These are phyloP conservation scores for Coptotermes formosanus DNA, from an alignment of 1,140 invertebrate genomes.

Conservation along the genomic window DNA sequence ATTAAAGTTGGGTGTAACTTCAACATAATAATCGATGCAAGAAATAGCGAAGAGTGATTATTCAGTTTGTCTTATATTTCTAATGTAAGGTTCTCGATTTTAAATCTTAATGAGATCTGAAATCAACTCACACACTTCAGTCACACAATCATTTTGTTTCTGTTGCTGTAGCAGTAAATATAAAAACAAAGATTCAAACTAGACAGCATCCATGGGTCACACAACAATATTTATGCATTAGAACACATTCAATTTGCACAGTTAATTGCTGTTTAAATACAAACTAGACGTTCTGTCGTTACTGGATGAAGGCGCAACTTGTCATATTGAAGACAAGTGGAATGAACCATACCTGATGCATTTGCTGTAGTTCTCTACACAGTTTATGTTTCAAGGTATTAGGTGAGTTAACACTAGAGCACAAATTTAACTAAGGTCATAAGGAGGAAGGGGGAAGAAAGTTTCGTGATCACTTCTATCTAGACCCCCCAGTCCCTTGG, in stretches of 20 bases:
- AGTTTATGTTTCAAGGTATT: neutral
- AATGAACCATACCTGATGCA: constrained; percentile 11
- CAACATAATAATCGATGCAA: neutral
- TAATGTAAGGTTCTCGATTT: neutral
- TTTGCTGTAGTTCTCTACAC: neutral
- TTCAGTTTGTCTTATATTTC: neutral
- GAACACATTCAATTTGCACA: neutral
- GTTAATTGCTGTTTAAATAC: constrained; percentile 3
- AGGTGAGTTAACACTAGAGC: neutral
- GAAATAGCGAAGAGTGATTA: neutral
- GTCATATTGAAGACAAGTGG: neutral
- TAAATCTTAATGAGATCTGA: constrained; percentile 7
- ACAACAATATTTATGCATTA: neutral
- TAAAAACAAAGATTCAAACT: neutral
- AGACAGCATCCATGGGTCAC: neutral
- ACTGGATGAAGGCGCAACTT: constrained; percentile 10
- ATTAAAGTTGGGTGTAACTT: neutral
- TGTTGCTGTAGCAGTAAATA: neutral
- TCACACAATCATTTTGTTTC: neutral
- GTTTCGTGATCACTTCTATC: neutral
- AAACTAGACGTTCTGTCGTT: neutral
- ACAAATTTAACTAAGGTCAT: neutral
- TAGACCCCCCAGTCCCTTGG: neutral
- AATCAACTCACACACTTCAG: neutral
- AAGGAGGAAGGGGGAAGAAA: neutral